A percentile compares a stretch with the other conserved stretches of the same genome.
Evolutionary conservation across 2,113 vertebrate genomes (phyloP).

Genomic region (Ovis canadensis): DNA sequence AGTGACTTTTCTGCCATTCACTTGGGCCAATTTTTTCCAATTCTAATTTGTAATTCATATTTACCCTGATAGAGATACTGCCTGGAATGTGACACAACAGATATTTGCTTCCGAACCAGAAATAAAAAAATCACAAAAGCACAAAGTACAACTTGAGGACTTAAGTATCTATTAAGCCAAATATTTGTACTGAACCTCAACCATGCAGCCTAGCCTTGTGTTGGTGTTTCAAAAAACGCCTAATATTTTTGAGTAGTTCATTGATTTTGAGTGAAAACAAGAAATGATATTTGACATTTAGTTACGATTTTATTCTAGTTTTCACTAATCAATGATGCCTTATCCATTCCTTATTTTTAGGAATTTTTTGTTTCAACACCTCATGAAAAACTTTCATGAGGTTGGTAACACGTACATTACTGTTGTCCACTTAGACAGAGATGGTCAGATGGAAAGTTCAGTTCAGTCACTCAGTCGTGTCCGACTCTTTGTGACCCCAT

Average conservation of each 20-base stretch:
- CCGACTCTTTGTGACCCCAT: too few species aligned
- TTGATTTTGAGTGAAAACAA: constrained; percentile 11
- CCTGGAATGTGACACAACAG: neutral
- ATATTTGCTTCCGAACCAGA: neutral
- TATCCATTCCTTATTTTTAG: neutral
- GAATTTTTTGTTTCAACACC: neutral
- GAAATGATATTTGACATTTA: neutral
- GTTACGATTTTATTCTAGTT: neutral
- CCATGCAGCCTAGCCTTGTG: neutral
- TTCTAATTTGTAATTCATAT: neutral
- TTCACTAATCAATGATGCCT: neutral
- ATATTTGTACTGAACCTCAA: neutral
- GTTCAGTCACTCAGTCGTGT: too few species aligned
- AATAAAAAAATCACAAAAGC: neutral
- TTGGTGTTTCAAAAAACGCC: neutral
- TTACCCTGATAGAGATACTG: neutral
- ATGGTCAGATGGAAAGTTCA: neutral
- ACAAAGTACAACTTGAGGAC: neutral
- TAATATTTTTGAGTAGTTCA: neutral
- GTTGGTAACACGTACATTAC: neutral
- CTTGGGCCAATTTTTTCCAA: neutral
- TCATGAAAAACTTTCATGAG: neutral
- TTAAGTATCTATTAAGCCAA: neutral
- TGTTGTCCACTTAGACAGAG: neutral
- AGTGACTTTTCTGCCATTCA: neutral